Base-by-base conservation (phyloP, 2,113 vertebrate species). In the Heterochromis multidens region DNA sequence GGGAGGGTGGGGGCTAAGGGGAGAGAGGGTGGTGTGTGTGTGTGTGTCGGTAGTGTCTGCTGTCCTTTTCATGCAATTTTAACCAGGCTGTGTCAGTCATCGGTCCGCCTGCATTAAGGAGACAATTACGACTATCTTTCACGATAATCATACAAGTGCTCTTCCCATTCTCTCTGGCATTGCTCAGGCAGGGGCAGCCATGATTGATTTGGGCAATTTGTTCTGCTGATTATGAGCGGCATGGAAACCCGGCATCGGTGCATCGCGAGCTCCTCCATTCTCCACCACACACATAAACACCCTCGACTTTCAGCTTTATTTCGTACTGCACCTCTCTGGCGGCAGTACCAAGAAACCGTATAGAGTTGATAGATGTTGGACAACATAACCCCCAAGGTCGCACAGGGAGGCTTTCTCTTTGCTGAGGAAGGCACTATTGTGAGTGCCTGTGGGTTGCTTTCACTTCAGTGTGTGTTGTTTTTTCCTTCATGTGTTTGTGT, bases 171-270 rank as follows among this genome's bases (percentile, higher is more conserved):
- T 86, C 77, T 54, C 83, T 65, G 77, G 49, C 77, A 63, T 86
- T 90, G 87, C 92, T 89, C 89, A 84, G 88, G 89, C 93, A 86
- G 91, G 89, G 92, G 92, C 84, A 82, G 90, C 92, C 90, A 67
- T 96, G 96, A 96, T 96, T 96, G 96, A 96, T 96, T 95, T 93
- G 94, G 95, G 90, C 95, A 96, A 96, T 96, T 96, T 96, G 95
- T 95, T 95, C 91, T 85, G 90, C 93, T 96, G 95, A 96, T 96
- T 96, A 96, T 90, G 67, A 95, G 90, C 91, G 35, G 90, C 90
- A 84, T 91, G 91, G 84, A 95, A 91, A 88, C 80, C 77, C 78
- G 62, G 87, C 92, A 77, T 92, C 90, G 82, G 84, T 72, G 67
- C 56, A 65, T 86, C 40, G 10, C 79, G 17, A 31, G 79, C 83